Conservation (phyloP, 1,140 invertebrate genomes). For the Diabrotica virgifera region DNA sequence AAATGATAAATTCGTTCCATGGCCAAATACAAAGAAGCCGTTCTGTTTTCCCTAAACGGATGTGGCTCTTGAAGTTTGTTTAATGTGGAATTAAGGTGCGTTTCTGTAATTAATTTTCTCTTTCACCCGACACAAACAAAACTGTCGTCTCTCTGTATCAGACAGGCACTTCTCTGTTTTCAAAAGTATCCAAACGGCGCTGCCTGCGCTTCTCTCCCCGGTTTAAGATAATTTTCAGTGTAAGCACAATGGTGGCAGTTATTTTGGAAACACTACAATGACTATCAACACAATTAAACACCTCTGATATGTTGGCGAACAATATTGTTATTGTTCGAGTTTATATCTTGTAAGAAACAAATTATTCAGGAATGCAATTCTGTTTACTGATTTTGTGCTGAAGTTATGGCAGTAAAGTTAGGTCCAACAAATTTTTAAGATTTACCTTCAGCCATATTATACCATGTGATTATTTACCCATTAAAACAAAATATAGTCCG, state of each 20-base stretch:
- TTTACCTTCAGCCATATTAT: no score
- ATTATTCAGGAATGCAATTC: no score
- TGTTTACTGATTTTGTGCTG: no score
- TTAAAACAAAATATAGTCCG: no score
- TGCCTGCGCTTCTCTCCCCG: no score
- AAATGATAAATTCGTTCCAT: constrained; percentile 3
- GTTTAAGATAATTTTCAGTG: constrained; percentile 2
- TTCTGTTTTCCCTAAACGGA: constrained; percentile 18
- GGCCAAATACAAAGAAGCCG: constrained; percentile 13
- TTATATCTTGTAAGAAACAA: no score
- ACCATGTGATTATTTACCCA: no score
- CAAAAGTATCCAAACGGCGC: constrained; percentile 7
- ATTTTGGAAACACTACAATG: not conserved
- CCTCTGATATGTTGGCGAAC: not conserved
- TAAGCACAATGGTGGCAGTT: not conserved
- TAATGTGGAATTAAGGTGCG: constrained; percentile 19
- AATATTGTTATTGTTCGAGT: no score
- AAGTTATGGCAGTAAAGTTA: no score
- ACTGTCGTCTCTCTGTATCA: constrained; percentile 18
- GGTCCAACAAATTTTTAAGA: no score
- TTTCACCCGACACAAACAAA: constrained; percentile 21
- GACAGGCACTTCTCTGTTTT: constrained; percentile 18
- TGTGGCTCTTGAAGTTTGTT: constrained; percentile 21
- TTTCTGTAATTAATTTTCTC: constrained; percentile 21
- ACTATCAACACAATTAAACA: not conserved